Conservation (phyloP, 2,888 invertebrate genomes). For the Adineta ricciae region DNA sequence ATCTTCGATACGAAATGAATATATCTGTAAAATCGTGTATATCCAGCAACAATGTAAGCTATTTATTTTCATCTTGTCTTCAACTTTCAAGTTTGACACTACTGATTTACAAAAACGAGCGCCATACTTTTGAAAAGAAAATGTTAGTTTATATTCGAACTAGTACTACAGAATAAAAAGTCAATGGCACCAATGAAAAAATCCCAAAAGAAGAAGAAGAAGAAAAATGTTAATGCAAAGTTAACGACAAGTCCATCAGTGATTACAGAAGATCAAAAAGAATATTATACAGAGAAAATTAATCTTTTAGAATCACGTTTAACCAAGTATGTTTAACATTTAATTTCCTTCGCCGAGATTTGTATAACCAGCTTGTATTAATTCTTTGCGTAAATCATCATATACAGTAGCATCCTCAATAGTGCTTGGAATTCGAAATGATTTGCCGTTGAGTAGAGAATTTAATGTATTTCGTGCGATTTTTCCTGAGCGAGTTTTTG, state of each 20-base stretch:
- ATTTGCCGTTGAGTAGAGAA: slow-evolving; percentile 69
- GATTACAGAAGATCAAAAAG: not conserved
- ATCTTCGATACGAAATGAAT: no score
- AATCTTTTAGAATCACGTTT: not conserved
- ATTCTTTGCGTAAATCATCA: slow-evolving; percentile 63
- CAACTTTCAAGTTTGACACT: no score
- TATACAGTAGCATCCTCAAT: slow-evolving; percentile 77
- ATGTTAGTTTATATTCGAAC: not conserved
- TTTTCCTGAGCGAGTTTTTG: slow-evolving; percentile 76
- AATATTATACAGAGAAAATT: not conserved
- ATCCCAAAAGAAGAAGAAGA: not conserved
- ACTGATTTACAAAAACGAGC: not conserved
- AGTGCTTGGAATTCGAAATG: slow-evolving; percentile 67
- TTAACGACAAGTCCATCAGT: not conserved
- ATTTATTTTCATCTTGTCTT: no score
- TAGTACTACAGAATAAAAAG: not conserved
- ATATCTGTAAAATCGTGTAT: no score
- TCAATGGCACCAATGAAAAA: not conserved
- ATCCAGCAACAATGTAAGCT: no score
- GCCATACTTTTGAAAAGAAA: not conserved
- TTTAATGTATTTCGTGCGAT: slow-evolving; percentile 72
- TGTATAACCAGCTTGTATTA: slow-evolving; percentile 44
- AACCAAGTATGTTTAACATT: not conserved
- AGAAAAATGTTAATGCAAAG: not conserved
- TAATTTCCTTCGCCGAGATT: not conserved